These are phyloP conservation scores for Cheilosia impressa DNA, from an alignment of 2,888 invertebrate genomes.

Conservation along the genomic window DNA sequence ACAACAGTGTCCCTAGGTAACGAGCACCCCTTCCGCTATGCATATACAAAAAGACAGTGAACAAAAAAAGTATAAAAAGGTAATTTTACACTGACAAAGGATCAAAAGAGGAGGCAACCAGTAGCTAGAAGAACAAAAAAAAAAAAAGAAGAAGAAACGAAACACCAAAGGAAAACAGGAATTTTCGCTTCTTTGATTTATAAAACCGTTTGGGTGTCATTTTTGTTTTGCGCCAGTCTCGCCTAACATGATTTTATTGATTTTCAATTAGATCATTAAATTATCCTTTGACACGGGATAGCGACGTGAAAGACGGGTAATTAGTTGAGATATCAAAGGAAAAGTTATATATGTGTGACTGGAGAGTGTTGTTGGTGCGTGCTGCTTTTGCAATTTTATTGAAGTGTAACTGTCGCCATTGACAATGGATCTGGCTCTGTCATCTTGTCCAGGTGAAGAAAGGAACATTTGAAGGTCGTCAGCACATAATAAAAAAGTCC, in stretches of 20 bases:
- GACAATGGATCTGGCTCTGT: no score
- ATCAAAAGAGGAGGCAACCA: background rate
- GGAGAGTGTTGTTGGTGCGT: background rate
- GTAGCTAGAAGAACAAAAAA: background rate
- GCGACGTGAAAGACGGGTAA: constrained; percentile 27
- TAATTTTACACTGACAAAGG: constrained; percentile 30
- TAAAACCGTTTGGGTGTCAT: constrained; percentile 5
- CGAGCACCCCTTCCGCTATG: constrained; percentile 1
- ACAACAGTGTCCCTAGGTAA: constrained; percentile 28
- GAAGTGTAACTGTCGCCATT: background rate
- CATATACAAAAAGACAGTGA: background rate
- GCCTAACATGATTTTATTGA: constrained; percentile 31
- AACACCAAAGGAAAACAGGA: background rate
- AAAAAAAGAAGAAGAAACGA: background rate
- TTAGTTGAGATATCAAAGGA: constrained; percentile 46
- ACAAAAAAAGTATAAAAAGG: background rate
- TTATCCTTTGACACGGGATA: constrained; percentile 54
- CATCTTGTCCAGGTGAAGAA: no score
- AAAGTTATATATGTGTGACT: background rate
- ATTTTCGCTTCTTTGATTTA: constrained; percentile 37
- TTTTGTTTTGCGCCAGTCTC: background rate
- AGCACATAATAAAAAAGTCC: no score
- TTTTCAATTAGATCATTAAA: constrained; percentile 56
- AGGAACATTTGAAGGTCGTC: no score
- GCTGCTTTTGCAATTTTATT: background rate